phyloP scores from a whole-genome alignment of 2,113 vertebrate genomes.

The Pelecanoides urinatrix region DNA sequence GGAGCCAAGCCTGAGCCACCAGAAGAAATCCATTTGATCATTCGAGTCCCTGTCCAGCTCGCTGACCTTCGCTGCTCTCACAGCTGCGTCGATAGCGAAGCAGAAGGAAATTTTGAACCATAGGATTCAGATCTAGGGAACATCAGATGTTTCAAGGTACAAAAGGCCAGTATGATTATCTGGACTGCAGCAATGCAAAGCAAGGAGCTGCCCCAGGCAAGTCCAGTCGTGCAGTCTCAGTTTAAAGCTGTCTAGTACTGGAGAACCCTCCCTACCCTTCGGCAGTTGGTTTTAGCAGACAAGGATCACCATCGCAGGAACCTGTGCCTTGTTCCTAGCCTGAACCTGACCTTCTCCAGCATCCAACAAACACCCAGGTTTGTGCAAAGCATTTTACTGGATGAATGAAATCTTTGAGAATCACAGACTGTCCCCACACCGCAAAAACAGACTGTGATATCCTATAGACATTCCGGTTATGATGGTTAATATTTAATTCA shows the following conservation, averaged over 20 bases:
- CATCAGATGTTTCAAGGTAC: background rate
- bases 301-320: background rate
- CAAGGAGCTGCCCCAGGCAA: background rate
- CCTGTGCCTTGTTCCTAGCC: background rate
- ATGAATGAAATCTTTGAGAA: background rate
- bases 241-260: background rate
- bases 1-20: background rate
- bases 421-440: background rate
- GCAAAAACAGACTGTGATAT: background rate
- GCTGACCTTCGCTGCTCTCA: background rate
- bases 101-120: background rate
- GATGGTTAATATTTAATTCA: background rate
- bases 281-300: background rate
- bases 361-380: background rate
- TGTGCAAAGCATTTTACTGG: background rate
- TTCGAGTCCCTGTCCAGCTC: background rate
- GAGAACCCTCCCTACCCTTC: background rate
- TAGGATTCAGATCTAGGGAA: background rate
- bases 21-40: background rate
- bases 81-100: background rate
- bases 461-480: background rate
- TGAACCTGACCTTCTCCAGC: background rate
- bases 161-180: background rate
- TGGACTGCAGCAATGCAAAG: background rate
- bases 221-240: background rate